A percentile compares a stretch with the other conserved stretches of the same genome.
Evolutionary conservation across 1,140 invertebrate species (phyloP).

Genomic region (Apis dorsata): DNA sequence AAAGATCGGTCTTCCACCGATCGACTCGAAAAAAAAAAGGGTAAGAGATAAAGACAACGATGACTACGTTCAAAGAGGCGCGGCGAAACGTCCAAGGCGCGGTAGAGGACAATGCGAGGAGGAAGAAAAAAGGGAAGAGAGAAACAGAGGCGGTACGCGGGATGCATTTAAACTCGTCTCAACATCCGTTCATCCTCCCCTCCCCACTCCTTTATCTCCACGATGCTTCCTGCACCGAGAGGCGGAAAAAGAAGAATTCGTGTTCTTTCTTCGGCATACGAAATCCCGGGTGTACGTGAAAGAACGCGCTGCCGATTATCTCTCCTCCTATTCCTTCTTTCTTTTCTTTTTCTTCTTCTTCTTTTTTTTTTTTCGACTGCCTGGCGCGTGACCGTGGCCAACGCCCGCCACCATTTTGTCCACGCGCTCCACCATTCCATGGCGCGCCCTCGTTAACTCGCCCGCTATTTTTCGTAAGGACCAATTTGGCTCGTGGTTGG

Average conservation of each 20-base stretch:
- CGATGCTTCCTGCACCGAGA: neutral
- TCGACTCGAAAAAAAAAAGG: neutral
- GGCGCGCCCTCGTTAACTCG: neutral
- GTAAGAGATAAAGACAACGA: too few relatives aligned
- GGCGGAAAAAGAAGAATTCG: constrained; percentile 48
- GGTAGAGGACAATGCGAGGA: constrained; percentile 21
- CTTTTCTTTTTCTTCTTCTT: neutral
- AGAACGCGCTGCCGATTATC: constrained; percentile 32
- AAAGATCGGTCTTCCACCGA: constrained; percentile 8
- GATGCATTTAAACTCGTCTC: constrained; percentile 58
- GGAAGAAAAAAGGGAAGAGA: constrained; percentile 21
- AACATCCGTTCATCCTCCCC: constrained; percentile 60
- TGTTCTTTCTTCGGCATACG: constrained; percentile 56
- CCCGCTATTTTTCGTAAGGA: neutral
- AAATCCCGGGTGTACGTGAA: constrained; percentile 55
- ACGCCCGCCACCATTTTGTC: neutral
- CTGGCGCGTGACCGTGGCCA: constrained; percentile 7
- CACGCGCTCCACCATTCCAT: neutral
- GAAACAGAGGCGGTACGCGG: constrained; percentile 41
- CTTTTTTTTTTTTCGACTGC: neutral
- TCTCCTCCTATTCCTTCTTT: neutral
- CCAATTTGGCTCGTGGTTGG: too few relatives aligned
- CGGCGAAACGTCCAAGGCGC: neutral
- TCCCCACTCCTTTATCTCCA: constrained; percentile 3
- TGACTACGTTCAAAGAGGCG: neutral